Base-by-base conservation (phyloP, 2,888 invertebrate species). In the Drosophila paracracens region DNA sequence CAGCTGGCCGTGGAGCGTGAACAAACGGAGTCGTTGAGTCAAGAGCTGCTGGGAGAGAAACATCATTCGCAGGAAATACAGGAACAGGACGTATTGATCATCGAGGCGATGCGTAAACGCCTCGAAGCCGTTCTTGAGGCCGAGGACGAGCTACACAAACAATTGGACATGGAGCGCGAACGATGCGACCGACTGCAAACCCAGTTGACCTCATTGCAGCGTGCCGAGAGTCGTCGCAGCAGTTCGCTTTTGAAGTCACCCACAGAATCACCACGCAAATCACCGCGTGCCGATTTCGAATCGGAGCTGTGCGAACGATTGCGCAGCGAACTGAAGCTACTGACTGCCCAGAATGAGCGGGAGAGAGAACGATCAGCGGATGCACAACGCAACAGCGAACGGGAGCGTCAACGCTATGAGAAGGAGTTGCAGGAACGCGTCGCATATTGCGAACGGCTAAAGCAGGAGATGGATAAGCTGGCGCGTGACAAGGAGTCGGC, bases 1-100 rank as follows among this genome's bases (percentile, higher is more conserved):
- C 93, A 92, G 61, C 67, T 93, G 13, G 66, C 83, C 13, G 81
- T 92, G 10, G 92, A 92, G 63, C 88, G 92, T 1, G 91, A 91
- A 11, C 90, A 93, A 66, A 94, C 94, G 29, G 94, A 94, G 5
- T 94, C 95, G 31, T 91, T 96, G 59, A 94, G 95, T 80, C 93
- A 94, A 40, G 92, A 95, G 69, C 91, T 96, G 18, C 94, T 95
- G 66, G 93, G 94, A 31, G 95, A 96, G 84, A 94, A 94, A 82
- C 94, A 94, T 52, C 94, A 94, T 48, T 94, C 95, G 0, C 94
- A 94, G 59, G 91, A 93, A 10, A 92, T 94, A 48, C 94, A 95
- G 93, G 94, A 94, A 33, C 95, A 96, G 91, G 96, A 96, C 91
- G 94, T 95, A 1, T 94, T 94, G 81, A 94, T 96, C 91, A 95